Evolutionary conservation across 2,113 vertebrate genomes (phyloP).

Genomic region (Oncorhynchus masou): DNA sequence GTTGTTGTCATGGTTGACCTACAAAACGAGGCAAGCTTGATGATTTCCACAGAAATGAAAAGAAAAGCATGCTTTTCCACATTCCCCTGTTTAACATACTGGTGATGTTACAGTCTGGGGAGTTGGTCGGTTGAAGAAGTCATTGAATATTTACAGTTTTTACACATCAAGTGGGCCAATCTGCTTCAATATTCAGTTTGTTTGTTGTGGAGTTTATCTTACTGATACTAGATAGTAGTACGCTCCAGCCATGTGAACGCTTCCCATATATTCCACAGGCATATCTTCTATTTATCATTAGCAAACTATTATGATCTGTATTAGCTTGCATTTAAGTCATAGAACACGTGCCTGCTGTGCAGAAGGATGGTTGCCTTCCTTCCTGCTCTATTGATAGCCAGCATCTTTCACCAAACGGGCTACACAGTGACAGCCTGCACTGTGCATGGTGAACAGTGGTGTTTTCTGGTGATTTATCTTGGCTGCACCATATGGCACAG

Average conservation of each 20-base stretch:
- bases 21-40: conserved; percentile 72
- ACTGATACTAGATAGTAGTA: not conserved
- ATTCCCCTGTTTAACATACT: conserved; percentile 48
- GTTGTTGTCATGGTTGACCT: conserved; percentile 71
- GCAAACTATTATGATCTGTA: not conserved
- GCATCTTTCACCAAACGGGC: conserved; percentile 11
- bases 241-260: not conserved
- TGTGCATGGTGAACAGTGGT: conserved; percentile 8
- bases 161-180: conserved; percentile 47
- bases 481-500: conserved; percentile 33
- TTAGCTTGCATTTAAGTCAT: conserved; percentile 10
- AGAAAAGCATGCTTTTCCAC: conserved; percentile 44
- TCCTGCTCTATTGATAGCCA: conserved; percentile 3
- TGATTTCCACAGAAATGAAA: conserved; percentile 63
- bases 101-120: conserved; percentile 39
- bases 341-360: not conserved
- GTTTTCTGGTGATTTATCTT: conserved; percentile 36
- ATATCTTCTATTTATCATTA: not conserved
- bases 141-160: conserved; percentile 63
- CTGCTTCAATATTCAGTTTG: conserved; percentile 65
- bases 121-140: conserved; percentile 55
- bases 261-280: not conserved
- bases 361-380: not conserved
- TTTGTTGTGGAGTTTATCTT: conserved; percentile 54
- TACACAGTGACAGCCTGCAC: not conserved